These are phyloP conservation scores for Anthophora plumipes DNA, from an alignment of 2,888 invertebrate genomes.

Conservation along the genomic window DNA sequence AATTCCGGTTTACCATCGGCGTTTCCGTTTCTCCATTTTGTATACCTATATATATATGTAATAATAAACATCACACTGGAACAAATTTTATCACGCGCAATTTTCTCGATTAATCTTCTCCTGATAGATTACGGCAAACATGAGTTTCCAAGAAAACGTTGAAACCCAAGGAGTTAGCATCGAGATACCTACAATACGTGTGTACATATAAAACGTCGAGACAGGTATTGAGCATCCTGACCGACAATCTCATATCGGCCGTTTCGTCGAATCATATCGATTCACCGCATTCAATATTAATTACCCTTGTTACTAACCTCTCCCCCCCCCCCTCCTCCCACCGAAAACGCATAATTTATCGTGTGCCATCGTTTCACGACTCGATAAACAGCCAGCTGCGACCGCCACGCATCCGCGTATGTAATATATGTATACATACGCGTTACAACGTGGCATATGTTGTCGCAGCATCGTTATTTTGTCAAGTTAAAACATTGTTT, in stretches of 20 bases:
- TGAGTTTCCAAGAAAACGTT: background rate
- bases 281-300: constrained; percentile 45
- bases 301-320: constrained; percentile 13
- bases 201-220: background rate
- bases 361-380: constrained; percentile 50
- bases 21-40: background rate
- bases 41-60: no score
- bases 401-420: constrained; percentile 12
- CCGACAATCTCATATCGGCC: constrained; percentile 13
- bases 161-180: background rate
- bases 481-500: constrained; percentile 53
- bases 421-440: no score
- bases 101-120: background rate
- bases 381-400: constrained; percentile 49
- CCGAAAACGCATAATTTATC: constrained; percentile 56
- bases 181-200: background rate
- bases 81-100: constrained; percentile 9
- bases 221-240: background rate
- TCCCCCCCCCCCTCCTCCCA: no score
- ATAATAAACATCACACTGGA: background rate
- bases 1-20: constrained; percentile 32
- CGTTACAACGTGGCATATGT: constrained; percentile 39
- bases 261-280: constrained; percentile 45
- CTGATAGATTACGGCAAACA: no score
- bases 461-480: constrained; percentile 46